Conservation (phyloP, 64 coral and sea anemone species). For the Hydrozoanthus tunicans region DNA sequence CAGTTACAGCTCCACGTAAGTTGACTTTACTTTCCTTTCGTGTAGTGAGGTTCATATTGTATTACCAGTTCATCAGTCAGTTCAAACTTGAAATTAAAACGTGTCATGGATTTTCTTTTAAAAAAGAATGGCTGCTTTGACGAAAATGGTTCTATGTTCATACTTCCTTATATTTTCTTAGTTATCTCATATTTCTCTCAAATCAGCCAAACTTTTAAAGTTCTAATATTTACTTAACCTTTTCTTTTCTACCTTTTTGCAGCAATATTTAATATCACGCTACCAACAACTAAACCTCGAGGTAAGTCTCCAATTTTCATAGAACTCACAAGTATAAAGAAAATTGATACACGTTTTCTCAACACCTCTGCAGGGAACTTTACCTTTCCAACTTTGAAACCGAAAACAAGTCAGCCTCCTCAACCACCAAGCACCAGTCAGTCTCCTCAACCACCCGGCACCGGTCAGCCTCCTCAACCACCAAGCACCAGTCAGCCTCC, state of each 20-base stretch:
- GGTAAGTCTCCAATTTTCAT: background rate
- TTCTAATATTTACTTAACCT: background rate
- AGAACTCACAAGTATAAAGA: background rate
- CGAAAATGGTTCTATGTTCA: too few species aligned
- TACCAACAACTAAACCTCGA: slow-evolving; percentile 24
- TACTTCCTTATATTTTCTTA: too few species aligned
- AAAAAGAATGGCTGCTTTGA: too few species aligned
- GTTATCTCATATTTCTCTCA: background rate
- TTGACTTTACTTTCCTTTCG: background rate
- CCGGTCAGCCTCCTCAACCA: background rate
- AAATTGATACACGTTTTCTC: too few species aligned
- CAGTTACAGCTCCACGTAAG: slow-evolving; percentile 27
- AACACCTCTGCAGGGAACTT: background rate
- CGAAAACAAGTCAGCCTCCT: background rate
- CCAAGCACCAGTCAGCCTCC: background rate
- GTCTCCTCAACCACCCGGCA: background rate
- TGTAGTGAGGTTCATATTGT: too few species aligned
- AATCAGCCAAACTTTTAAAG: background rate
- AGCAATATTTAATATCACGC: slow-evolving; percentile 8
- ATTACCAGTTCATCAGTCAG: too few species aligned
- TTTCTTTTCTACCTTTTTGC: background rate
- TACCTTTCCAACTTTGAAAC: slow-evolving; percentile 13
- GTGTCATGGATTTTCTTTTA: too few species aligned
- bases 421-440: background rate
- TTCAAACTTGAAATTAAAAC: background rate